phyloP scores from a whole-genome alignment of 2,113 vertebrate species.

The Sphyrna mokarran region DNA sequence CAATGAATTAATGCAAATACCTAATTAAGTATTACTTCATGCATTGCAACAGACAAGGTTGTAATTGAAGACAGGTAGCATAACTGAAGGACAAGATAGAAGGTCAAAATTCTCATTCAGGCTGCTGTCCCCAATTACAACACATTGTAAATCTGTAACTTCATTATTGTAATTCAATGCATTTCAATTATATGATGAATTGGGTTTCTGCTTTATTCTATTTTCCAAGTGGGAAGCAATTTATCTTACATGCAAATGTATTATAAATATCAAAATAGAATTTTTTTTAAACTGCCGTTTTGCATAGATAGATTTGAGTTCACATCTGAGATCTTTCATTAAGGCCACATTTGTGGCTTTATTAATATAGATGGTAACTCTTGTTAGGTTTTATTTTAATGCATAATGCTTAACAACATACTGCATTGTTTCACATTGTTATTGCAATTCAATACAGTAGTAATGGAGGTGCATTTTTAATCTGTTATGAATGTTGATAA shows the following conservation, averaged over 20 bases:
- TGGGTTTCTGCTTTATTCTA: not conserved
- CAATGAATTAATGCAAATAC: not conserved
- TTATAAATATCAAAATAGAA: not conserved
- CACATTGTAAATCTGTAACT: not conserved
- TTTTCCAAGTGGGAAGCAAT: not conserved
- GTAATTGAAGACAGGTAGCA: constrained; percentile 10
- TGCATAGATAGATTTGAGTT: not conserved
- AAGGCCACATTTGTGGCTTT: not conserved
- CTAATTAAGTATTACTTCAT: constrained; percentile 6
- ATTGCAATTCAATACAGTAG: not conserved
- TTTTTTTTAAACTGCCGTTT: not conserved
- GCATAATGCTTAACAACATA: not conserved
- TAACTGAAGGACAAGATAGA: not conserved
- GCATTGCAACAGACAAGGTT: not conserved
- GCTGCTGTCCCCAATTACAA: not conserved
- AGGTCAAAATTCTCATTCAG: not conserved
- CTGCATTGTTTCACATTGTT: not conserved
- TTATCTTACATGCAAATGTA: not conserved
- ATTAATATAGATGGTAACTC: not conserved
- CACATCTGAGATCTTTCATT: not conserved
- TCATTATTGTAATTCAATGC: constrained; percentile 1
- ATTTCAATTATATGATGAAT: constrained; percentile 11
- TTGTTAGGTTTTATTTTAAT: not conserved
- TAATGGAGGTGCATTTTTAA: not conserved
- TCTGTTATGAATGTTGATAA: not conserved